Percentiles rank a stretch among this genome's conserved stretches.
Evolutionary conservation across 2,888 invertebrate genomes (phyloP).

Genomic region (Mesorhabditis sp.): DNA sequence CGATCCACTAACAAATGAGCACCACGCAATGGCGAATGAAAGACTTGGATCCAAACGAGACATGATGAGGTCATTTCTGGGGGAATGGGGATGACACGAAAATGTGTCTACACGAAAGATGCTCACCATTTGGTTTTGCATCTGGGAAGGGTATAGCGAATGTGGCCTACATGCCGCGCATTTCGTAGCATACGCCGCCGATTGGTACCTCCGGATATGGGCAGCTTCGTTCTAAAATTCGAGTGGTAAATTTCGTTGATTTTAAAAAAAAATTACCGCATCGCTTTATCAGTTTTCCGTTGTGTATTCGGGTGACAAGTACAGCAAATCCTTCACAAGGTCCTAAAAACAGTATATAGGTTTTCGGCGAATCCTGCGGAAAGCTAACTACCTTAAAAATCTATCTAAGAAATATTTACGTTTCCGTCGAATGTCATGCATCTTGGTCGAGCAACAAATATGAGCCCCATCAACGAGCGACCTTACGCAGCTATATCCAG

Average conservation of each 20-base stretch:
- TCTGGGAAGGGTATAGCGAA: not conserved
- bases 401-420: not conserved
- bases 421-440: slow-evolving; percentile 15
- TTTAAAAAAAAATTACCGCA: slow-evolving; percentile 25
- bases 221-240: slow-evolving; percentile 39
- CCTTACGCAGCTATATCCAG: slow-evolving; percentile 11
- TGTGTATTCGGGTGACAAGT: slow-evolving; percentile 31
- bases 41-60: too few species aligned
- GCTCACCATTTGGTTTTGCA: too few species aligned
- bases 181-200: slow-evolving; percentile 43
- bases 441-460: slow-evolving; percentile 31
- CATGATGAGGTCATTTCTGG: too few species aligned
- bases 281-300: slow-evolving; percentile 33
- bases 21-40: too few species aligned
- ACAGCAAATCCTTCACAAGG: slow-evolving; percentile 36
- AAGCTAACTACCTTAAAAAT: too few species aligned
- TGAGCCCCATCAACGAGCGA: slow-evolving; percentile 9
- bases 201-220: slow-evolving; percentile 40
- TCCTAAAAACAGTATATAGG: not conserved
- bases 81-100: too few species aligned
- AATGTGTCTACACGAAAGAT: too few species aligned
- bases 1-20: too few species aligned
- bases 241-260: not conserved
- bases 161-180: slow-evolving; percentile 12
- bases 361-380: too few species aligned